Percentiles rank a stretch among this genome's conserved stretches.
phyloP scores from a whole-genome alignment of 2,113 vertebrate genomes.

The Carollia perspicillata region DNA sequence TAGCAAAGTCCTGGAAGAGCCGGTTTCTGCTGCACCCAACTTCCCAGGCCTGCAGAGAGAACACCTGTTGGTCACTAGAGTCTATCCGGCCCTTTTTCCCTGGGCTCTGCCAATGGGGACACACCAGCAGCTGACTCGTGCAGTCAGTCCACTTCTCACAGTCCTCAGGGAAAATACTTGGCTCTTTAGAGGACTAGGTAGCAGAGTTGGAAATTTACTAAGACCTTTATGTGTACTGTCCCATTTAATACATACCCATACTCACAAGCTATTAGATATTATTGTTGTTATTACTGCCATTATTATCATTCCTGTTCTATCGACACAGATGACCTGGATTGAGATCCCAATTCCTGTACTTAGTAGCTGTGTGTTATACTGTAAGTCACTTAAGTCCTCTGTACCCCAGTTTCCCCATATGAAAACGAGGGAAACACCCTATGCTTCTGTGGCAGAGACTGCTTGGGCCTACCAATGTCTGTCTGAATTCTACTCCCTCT shows the following conservation, averaged over 20 bases:
- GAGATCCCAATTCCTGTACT: background rate
- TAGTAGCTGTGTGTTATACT: background rate
- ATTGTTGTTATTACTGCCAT: background rate
- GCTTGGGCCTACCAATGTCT: background rate
- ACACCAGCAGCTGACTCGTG: background rate
- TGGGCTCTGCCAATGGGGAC: background rate
- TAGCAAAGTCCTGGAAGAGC: background rate
- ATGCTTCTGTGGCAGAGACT: background rate
- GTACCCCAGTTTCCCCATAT: background rate
- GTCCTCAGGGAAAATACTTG: background rate
- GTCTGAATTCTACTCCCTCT: background rate
- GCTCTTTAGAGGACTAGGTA: background rate
- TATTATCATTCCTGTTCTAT: background rate
- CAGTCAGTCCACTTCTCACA: background rate
- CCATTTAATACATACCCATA: background rate
- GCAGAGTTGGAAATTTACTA: background rate
- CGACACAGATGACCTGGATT: background rate
- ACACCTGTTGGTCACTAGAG: accelerated
- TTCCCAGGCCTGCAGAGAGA: background rate
- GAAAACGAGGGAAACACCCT: background rate
- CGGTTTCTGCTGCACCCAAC: background rate
- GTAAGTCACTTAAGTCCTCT: background rate
- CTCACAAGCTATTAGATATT: background rate
- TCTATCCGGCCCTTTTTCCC: background rate
- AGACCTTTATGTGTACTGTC: background rate